Conservation (phyloP, 2,113 vertebrate species). For the Otis tarda region DNA sequence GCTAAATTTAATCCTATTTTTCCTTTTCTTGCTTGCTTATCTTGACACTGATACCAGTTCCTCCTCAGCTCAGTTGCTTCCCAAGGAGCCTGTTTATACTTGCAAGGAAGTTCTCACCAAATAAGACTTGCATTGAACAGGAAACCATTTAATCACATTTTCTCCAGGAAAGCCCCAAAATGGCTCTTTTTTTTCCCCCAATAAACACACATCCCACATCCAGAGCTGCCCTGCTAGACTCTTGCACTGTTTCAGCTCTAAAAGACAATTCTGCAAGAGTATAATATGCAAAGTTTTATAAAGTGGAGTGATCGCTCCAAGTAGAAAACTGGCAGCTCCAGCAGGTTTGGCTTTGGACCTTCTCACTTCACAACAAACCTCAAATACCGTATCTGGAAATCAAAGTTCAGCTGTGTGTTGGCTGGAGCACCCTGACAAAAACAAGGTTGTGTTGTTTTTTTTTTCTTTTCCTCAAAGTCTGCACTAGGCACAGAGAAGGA, state of each 20-base stretch:
- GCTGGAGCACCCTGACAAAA: background rate
- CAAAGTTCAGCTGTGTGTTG: background rate
- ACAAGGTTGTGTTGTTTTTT: background rate
- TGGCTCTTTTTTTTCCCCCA: background rate
- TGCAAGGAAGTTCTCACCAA: background rate
- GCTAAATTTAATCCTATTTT: background rate
- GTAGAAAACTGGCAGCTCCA: constrained; percentile 13
- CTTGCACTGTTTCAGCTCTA: background rate
- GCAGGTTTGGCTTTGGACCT: constrained; percentile 10
- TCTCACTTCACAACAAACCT: constrained; percentile 20
- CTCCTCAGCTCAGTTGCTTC: background rate
- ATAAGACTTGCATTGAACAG: background rate
- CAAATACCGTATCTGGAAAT: background rate
- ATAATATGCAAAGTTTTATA: background rate
- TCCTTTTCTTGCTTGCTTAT: background rate
- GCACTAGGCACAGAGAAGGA: background rate
- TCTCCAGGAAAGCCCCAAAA: background rate
- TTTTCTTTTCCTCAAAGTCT: background rate
- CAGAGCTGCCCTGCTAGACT: background rate
- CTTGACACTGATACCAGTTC: background rate
- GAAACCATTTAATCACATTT: background rate
- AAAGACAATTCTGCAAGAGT: background rate
- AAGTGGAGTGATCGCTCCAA: background rate
- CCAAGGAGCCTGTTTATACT: background rate
- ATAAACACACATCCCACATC: background rate